Conservation (phyloP, 2,113 vertebrate species). For the Procapra przewalskii region DNA sequence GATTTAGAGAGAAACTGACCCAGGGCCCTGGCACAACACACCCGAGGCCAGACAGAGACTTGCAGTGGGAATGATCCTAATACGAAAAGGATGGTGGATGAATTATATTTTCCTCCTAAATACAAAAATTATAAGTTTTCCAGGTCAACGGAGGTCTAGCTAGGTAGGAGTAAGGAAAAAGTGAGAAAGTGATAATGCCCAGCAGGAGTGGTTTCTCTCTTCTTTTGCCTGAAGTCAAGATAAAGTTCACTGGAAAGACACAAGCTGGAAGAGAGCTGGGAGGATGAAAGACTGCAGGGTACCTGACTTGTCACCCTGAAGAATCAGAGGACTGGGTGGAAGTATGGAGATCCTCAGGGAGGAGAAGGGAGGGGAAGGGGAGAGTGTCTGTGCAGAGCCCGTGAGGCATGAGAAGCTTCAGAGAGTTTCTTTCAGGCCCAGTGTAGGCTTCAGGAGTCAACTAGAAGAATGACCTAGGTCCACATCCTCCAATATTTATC, state of each 20-base stretch:
- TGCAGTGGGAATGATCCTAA: neutral
- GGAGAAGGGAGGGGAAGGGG: neutral
- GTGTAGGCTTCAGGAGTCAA: neutral
- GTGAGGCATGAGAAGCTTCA: fast-evolving
- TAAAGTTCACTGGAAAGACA: neutral
- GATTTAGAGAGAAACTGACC: neutral
- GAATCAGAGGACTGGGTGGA: neutral
- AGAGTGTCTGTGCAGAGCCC: fast-evolving
- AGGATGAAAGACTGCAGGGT: neutral
- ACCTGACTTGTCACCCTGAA: neutral
- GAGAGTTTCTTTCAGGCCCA: neutral
- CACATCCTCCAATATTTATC: fast-evolving
- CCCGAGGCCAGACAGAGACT: fast-evolving
- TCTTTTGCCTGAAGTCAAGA: neutral
- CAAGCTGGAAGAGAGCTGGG: neutral
- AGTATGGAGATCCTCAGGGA: neutral
- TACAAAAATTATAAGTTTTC: neutral
- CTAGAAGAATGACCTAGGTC: neutral
- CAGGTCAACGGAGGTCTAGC: neutral
- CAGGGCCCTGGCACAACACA: neutral
- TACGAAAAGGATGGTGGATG: fast-evolving
- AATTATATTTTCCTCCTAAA: neutral
- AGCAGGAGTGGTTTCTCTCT: neutral
- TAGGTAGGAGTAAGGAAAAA: neutral
- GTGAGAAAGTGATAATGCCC: neutral